Evolutionary conservation across 2,888 invertebrate genomes (phyloP).

Genomic region (Neoscelio sp.): DNA sequence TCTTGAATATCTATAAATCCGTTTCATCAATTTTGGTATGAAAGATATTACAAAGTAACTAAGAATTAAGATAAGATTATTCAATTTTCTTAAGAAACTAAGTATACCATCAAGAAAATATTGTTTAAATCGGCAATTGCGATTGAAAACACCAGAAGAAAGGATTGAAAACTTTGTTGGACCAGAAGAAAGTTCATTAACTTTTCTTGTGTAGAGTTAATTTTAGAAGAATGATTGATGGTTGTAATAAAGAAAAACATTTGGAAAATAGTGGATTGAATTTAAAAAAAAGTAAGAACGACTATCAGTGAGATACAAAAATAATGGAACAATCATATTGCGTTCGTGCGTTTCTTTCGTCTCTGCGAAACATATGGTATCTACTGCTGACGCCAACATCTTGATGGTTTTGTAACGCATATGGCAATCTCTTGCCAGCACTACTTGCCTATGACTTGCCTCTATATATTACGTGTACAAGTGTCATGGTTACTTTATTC

Average conservation of each 20-base stretch:
- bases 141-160: too few relatives aligned
- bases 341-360: conserved; percentile 57
- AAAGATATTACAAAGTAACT: not conserved
- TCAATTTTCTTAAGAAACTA: too few relatives aligned
- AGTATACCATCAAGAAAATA: too few relatives aligned
- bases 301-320: conserved; percentile 29
- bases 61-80: not conserved
- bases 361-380: conserved; percentile 73
- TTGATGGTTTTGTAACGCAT: conserved; percentile 78
- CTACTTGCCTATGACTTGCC: conserved; percentile 63
- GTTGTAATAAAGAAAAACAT: not conserved
- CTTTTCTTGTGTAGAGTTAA: too few relatives aligned
- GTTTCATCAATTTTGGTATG: too few relatives aligned
- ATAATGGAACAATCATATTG: conserved; percentile 54
- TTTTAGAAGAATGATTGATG: conserved; percentile 5
- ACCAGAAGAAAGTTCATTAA: not conserved
- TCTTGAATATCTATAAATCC: too few relatives aligned
- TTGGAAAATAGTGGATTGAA: conserved; percentile 8
- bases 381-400: conserved; percentile 70
- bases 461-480: conserved; percentile 32
- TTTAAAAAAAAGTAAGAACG: conserved; percentile 7
- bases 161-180: too few relatives aligned
- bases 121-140: too few relatives aligned
- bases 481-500: conserved; percentile 56
- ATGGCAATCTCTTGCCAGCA: conserved; percentile 74